These are phyloP conservation scores for Hermetia illucens DNA, from an alignment of 1,140 invertebrate genomes.

Conservation along the genomic window DNA sequence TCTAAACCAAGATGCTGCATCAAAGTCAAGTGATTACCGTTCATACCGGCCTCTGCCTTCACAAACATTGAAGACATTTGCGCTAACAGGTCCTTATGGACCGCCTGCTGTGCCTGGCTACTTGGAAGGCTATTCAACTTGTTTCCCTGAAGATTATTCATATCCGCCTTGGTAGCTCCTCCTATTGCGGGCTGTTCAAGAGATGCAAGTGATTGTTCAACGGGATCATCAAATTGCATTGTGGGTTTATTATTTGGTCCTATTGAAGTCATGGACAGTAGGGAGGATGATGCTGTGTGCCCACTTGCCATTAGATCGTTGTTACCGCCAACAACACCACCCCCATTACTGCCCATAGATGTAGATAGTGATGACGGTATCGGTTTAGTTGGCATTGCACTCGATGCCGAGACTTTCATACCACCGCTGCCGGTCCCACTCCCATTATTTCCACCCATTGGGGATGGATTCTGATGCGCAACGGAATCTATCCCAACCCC, in stretches of 20 bases:
- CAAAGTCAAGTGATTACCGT: constrained; percentile 23
- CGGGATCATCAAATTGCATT: constrained; percentile 37
- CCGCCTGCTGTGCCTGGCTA: constrained; percentile 22
- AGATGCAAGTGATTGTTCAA: constrained; percentile 48
- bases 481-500: no score
- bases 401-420: neutral
- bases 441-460: neutral
- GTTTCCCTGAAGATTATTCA: constrained; percentile 9
- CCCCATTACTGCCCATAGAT: constrained; percentile 2
- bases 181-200: constrained; percentile 34
- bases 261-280: neutral
- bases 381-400: constrained; percentile 12
- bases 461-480: neutral
- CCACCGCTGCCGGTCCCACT: constrained; percentile 13
- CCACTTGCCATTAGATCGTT: neutral
- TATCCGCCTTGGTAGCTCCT: constrained; percentile 5
- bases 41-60: constrained; percentile 20
- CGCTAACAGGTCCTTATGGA: constrained; percentile 15
- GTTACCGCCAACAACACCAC: neutral
- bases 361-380: constrained; percentile 2
- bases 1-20: constrained; percentile 19
- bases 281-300: neutral
- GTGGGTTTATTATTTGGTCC: neutral
- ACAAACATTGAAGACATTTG: constrained; percentile 19
- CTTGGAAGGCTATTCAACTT: no score